Base-by-base conservation (phyloP, 2,113 vertebrate genomes). In the Eublepharis macularius region DNA sequence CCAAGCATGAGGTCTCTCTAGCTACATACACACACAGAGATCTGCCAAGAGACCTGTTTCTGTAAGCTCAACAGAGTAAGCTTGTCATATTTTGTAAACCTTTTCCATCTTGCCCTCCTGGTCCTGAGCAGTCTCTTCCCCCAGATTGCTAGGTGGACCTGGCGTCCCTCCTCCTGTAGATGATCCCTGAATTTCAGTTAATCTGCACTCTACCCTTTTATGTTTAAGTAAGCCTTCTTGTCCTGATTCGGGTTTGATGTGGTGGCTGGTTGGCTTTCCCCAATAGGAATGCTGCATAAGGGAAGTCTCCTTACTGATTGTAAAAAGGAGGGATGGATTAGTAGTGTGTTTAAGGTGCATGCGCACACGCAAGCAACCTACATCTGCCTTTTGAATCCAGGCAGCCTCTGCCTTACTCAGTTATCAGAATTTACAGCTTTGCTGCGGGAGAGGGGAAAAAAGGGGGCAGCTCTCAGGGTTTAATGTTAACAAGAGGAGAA, bases 321-420 rank as follows among this genome's bases (percentile, higher is more conserved):
- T 95, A 93, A 94, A 94, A 93, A 86, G 16, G 76, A 87, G 90
- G 87, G 88, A 92, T 90, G 93, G 89, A 93, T 95, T 93, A 94
- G 89, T 92, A 94, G 90, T 87, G 87, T 91, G 90, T 83, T 92
- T 92, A 77, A 91, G 82, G 87, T 85, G 5, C 29, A 65, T 24
- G 70, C 78, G 78, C 87, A 85, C 80, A 83, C 26, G 39, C 76
- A 82, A 39, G 84, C 45, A 36, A 84, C 84, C 29, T 79, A 60
- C 77, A 5, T n/a, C 57, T 49, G 82, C 60, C 87, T 83, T 41
- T 90, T 41, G 82, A 83, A 86, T 75, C 81, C 76, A 89, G 86
- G 73, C 47, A 80, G 74, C 57, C 84, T 90, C 76, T 90, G 81
- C 41, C 76, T 65, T 63, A 86, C 82, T 87, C 88, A 81, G 90